Percentiles rank a stretch among this genome's conserved stretches.
Evolutionary conservation across 1,140 invertebrate genomes (phyloP).

Genomic region (Pseudomyrmex dendroicus): DNA sequence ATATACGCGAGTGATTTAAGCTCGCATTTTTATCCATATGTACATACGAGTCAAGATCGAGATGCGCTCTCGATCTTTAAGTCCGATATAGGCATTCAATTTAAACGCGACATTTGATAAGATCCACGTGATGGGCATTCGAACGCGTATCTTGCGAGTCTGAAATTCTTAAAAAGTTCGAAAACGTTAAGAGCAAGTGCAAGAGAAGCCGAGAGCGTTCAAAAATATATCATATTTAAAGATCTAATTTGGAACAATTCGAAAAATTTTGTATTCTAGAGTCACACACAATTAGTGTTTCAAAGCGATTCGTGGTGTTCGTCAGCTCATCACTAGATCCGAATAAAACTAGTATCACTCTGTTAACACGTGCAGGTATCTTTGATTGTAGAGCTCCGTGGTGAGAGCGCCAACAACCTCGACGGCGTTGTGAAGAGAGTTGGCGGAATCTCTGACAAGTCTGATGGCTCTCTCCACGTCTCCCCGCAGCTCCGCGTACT

Average conservation of each 20-base stretch:
- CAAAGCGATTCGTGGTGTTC: not conserved
- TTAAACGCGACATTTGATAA: constrained; percentile 41
- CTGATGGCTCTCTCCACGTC: constrained; percentile 83
- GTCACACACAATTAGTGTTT: not conserved
- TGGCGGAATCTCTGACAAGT: constrained; percentile 84
- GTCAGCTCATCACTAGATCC: not conserved
- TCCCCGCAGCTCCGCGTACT: constrained; percentile 82
- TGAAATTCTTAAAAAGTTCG: not conserved
- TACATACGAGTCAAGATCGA: not conserved
- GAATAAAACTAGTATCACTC: constrained; percentile 73
- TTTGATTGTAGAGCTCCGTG: constrained; percentile 81
- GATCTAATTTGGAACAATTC: not conserved
- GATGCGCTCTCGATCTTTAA: not conserved
- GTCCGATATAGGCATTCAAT: not conserved
- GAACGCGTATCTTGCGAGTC: not conserved
- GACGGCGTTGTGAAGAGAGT: constrained; percentile 84
- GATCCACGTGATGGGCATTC: constrained; percentile 11
- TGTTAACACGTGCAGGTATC: constrained; percentile 82
- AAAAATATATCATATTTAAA: not conserved
- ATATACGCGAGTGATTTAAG: not conserved
- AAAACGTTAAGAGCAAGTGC: constrained; percentile 5
- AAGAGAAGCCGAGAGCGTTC: not conserved
- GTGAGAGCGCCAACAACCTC: constrained; percentile 78
- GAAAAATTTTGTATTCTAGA: constrained; percentile 19
- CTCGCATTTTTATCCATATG: not conserved